Base-by-base conservation (phyloP, 2,113 vertebrate genomes). In the Uropsilus gracilis region DNA sequence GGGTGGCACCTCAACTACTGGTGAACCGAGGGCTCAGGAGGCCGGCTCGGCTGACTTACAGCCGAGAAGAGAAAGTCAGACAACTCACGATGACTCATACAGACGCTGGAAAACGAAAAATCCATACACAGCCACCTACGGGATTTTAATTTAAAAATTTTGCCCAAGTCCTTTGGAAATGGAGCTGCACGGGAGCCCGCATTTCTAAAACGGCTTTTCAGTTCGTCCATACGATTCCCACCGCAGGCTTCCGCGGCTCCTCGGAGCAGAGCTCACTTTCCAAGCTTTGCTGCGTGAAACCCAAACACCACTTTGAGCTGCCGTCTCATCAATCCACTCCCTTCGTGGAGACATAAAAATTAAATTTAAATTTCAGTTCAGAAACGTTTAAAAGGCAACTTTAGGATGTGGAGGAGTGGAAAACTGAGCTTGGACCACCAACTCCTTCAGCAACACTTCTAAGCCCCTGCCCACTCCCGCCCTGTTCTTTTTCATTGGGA, bases 81-180 rank as follows among this genome's bases (percentile, higher is more conserved):
- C 97, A 39, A 66, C 20, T 95, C 94, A 30, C 20, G 69, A 26
- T 97, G 97, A 97, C 96, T 98, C 96, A 95, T 6, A 86, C 8
- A 92, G 64, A 76, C 34, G 2, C 94, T 94, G 48, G 16, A 83
- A 96, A 96, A 94, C 89, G 72, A 95, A 78, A 42, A 97, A 66
- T 94, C 91, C 90, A 96, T 78, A 97, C 94, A 95, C 85, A 95
- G 77, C 46, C 89, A 95, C 94, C 69, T 89, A 96, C 95, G 0
- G 46, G 84, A 89, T 94, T 97, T 96, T 86, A 95, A 92, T 96
- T 93, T 97, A 96, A 98, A 95, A 64, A 86, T 95, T 82, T 55
- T 97, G 76, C 86, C 80, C 93, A 88, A 75, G 18, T 93, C 94
- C 91, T 73, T 87, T 89, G 10, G 1, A 59, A 96, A 96, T 95